Conservation (phyloP, 2,888 invertebrate genomes). For the Epirrita christyi region DNA sequence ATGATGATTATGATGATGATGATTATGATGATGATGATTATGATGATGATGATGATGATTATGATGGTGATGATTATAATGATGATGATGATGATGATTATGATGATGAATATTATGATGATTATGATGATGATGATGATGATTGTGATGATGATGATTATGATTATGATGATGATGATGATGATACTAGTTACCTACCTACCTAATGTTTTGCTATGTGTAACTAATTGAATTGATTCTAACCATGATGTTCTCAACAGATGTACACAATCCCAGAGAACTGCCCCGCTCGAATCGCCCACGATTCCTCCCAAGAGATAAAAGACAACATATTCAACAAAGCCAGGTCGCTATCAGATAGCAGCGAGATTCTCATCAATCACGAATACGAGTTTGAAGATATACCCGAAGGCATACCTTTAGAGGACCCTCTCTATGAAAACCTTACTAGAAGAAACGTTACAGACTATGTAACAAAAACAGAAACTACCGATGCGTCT, state of each 20-base stretch:
- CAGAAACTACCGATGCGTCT: not conserved
- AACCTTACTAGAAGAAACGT: conserved; percentile 52
- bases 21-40: no score
- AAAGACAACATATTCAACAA: conserved; percentile 69
- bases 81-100: no score
- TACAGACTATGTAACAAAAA: conserved; percentile 30
- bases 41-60: no score
- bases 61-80: no score
- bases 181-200: no score
- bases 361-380: conserved; percentile 65
- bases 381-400: conserved; percentile 72
- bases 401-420: conserved; percentile 71
- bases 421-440: conserved; percentile 73
- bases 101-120: no score
- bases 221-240: not conserved
- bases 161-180: no score
- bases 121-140: no score
- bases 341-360: conserved; percentile 59
- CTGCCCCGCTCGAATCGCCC: conserved; percentile 64
- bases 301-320: conserved; percentile 56
- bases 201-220: no score
- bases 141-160: no score
- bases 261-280: conserved; percentile 76
- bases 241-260: conserved; percentile 46
- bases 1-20: no score